A percentile compares a stretch with the other conserved stretches of the same genome.
Evolutionary conservation across 2,888 invertebrate species (phyloP).

Genomic region (Baccha elongata): DNA sequence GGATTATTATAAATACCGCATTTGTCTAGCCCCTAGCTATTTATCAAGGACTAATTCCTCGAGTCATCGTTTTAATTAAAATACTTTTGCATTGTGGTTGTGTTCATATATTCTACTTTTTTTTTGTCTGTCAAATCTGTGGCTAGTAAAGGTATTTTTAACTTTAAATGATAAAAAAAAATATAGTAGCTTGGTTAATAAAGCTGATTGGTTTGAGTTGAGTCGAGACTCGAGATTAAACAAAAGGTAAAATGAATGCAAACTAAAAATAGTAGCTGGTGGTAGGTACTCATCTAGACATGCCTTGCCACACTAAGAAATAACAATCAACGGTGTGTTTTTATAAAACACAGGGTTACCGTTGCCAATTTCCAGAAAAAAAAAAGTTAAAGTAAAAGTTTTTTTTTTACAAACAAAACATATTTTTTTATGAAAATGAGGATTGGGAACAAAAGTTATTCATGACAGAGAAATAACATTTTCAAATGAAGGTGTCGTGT

Average conservation of each 20-base stretch:
- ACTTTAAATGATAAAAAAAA: constrained; percentile 20
- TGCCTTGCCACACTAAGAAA: constrained; percentile 6
- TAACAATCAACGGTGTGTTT: background rate
- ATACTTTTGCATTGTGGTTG: constrained; percentile 65
- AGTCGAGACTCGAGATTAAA: constrained; percentile 26
- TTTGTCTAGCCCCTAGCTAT: constrained; percentile 59
- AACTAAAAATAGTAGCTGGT: background rate
- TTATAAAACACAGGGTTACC: background rate
- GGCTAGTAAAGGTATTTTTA: constrained; percentile 27
- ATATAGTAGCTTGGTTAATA: constrained; percentile 19
- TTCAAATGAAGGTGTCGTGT: no score
- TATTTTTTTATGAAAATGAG: no score
- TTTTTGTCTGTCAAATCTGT: background rate
- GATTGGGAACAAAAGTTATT: no score
- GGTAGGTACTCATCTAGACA: constrained; percentile 11
- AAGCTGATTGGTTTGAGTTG: background rate
- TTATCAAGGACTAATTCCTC: constrained; percentile 71
- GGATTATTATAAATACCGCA: constrained; percentile 68
- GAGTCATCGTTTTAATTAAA: constrained; percentile 66
- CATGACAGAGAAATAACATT: no score
- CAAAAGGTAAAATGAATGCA: background rate
- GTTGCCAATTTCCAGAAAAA: background rate
- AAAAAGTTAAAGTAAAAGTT: no score
- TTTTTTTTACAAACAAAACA: no score
- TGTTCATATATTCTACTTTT: background rate